A percentile compares a stretch with the other conserved stretches of the same genome.
Conservation (phyloP, 1,140 invertebrate genomes). For the Amyelois transitella region DNA sequence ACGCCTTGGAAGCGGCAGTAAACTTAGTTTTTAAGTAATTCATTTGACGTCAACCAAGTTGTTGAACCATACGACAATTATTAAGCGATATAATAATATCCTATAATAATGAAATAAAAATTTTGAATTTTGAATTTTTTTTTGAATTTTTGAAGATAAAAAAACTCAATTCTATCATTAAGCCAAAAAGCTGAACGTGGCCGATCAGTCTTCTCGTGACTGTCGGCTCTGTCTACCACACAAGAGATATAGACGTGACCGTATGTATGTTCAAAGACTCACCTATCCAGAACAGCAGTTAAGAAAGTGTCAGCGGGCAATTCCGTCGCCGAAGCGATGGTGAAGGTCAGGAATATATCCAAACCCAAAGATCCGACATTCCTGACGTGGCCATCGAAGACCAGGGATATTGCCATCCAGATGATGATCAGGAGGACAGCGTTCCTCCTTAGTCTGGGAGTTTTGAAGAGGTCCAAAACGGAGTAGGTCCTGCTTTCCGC, state of each 20-base stretch:
- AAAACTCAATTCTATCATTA: too few species aligned
- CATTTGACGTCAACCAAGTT: too few species aligned
- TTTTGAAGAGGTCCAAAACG: slow-evolving; percentile 85
- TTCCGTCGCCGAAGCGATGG: slow-evolving; percentile 87
- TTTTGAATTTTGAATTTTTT: neutral
- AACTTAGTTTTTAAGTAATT: too few species aligned
- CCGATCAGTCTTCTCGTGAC: too few species aligned
- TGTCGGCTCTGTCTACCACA: too few species aligned
- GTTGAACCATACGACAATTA: too few species aligned
- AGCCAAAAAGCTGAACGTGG: too few species aligned
- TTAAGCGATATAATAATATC: too few species aligned
- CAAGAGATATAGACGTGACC: neutral
- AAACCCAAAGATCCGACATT: slow-evolving; percentile 87
- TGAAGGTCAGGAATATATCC: slow-evolving; percentile 89
- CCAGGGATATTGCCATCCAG: slow-evolving; percentile 90
- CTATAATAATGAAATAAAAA: too few species aligned
- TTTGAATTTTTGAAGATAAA: neutral
- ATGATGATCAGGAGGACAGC: slow-evolving; percentile 85
- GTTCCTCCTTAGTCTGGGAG: slow-evolving; percentile 81
- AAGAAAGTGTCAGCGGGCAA: slow-evolving; percentile 89
- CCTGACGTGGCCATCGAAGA: slow-evolving; percentile 90
- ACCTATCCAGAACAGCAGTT: slow-evolving; percentile 83
- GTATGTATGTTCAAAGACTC: slow-evolving; percentile 7
- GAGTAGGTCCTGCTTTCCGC: slow-evolving; percentile 81
- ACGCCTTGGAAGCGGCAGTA: too few species aligned